Base-by-base conservation (phyloP, 1,140 invertebrate species). In the Habropoda laboriosa region DNA sequence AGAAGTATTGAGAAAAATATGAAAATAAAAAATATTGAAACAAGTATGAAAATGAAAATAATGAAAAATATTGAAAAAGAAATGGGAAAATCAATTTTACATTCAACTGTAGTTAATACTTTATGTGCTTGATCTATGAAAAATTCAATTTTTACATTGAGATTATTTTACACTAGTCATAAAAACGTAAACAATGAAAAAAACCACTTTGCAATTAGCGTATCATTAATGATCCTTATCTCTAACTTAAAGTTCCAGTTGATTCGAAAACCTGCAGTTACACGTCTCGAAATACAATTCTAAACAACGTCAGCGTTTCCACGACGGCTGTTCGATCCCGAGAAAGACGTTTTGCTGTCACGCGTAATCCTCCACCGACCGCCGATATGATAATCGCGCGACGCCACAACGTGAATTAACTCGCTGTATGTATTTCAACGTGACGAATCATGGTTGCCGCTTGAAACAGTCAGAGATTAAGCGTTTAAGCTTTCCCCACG, bases 281-380 rank as follows among this genome's bases (percentile, higher is more conserved):
- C 32, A 38, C 42, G 67, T 70, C 42, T 77, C 55, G 75, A 77
- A 77, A 77, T 60, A 24, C 42, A 21, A 77, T 38, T 58, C 74
- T 45, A 55, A 77, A 58, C 32, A 60, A 12, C 66, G 66, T 77
- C 66, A 77, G 75, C 66, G 42, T 38, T 71, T 60, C 24, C 32
- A 32, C 12, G 13, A 45, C 16, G 32, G n/a, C 3, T 35, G 63
- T 42, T 45, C 64, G 53, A 67, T 76, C 51, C 32, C 51, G n/a
- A 68, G 30, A 67, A 53, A 70, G 40, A 58, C 51, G 16, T 68
- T 77, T 35, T 27, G 40, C 74, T 60, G 53, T 16, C 42, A 27
- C 3, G 61, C 27, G 75, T 77, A 77, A 77, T 77, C 66, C 42
- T 47, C 53, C 53, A 58, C 74, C 64, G 27, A 32, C 16, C 16